Evolutionary conservation across 1,140 invertebrate genomes (phyloP).

Genomic region (Asbolus verrucosus): DNA sequence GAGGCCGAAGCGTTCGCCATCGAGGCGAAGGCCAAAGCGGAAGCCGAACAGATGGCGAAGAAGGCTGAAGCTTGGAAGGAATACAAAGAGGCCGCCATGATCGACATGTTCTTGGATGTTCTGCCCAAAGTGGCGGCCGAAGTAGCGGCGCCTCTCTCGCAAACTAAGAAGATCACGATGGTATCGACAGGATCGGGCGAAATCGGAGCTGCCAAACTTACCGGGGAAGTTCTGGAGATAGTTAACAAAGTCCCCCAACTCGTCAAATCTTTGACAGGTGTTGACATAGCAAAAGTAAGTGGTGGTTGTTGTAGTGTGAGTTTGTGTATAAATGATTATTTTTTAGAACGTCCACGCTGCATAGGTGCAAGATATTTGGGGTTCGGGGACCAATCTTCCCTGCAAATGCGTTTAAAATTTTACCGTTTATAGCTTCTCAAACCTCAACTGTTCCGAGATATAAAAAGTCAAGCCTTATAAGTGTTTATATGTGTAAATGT

Average conservation of each 20-base stretch:
- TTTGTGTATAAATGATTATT: constrained; percentile 1
- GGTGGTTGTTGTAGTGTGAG: neutral
- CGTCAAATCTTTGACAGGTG: constrained; percentile 91
- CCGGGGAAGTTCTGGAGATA: constrained; percentile 92
- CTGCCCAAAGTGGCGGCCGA: constrained; percentile 92
- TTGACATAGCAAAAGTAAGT: constrained; percentile 88
- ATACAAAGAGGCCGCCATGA: constrained; percentile 96
- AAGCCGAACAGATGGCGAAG: constrained; percentile 96
- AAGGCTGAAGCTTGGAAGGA: constrained; percentile 97
- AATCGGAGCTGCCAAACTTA: constrained; percentile 92
- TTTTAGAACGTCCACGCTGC: constrained; percentile 44
- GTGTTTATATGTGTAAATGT: constrained; percentile 43
- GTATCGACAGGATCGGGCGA: constrained; percentile 93
- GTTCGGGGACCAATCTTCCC: constrained; percentile 23
- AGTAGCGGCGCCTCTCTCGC: constrained; percentile 92
- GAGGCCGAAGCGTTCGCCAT: constrained; percentile 96
- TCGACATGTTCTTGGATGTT: constrained; percentile 97
- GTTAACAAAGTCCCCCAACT: constrained; percentile 91
- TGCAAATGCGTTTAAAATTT: too few species aligned
- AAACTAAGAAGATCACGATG: constrained; percentile 90
- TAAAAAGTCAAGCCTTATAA: constrained; percentile 39
- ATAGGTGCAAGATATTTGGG: constrained; percentile 29
- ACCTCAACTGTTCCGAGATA: constrained; percentile 7
- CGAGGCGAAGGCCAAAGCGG: constrained; percentile 92
- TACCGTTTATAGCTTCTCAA: constrained; percentile 11